phyloP scores from a whole-genome alignment of 2,888 invertebrate species.

The Orthosia gracilis region DNA sequence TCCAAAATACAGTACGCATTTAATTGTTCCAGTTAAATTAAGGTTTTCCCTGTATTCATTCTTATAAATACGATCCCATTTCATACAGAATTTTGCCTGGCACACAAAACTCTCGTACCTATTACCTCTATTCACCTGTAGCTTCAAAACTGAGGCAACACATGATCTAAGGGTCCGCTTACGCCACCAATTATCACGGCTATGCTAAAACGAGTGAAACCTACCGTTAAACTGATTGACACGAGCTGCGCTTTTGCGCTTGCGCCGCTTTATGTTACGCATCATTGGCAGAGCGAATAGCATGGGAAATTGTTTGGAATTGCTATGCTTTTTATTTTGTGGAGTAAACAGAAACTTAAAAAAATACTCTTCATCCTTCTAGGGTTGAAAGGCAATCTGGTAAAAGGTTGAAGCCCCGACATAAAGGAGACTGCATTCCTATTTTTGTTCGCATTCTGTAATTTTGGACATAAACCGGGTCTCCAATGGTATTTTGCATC shows the following conservation, averaged over 20 bases:
- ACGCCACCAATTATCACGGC: constrained; percentile 67
- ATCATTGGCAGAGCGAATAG: constrained; percentile 26
- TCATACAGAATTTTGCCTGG: not conserved
- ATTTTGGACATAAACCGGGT: too few relatives aligned
- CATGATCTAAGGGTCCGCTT: constrained; percentile 59
- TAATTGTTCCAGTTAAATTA: not conserved
- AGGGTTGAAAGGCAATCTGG: too few relatives aligned
- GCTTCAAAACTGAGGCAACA: constrained; percentile 47
- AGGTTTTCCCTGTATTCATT: too few relatives aligned
- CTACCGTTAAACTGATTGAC: constrained; percentile 72
- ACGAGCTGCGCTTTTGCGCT: constrained; percentile 54
- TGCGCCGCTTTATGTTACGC: constrained; percentile 42
- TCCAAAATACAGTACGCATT: too few relatives aligned
- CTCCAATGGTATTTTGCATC: too few relatives aligned
- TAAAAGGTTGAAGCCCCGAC: too few relatives aligned
- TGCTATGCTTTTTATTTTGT: constrained; percentile 3
- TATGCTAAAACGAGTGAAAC: constrained; percentile 75
- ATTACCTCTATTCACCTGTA: constrained; percentile 9
- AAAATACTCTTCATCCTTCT: too few relatives aligned
- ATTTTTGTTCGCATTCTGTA: too few relatives aligned
- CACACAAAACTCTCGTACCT: not conserved
- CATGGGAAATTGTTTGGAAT: constrained; percentile 45
- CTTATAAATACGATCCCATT: not conserved
- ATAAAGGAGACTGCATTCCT: too few relatives aligned
- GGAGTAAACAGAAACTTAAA: not conserved